Base-by-base conservation (phyloP, 2,113 vertebrate genomes). In the Rhinolophus ferrumequinum region DNA sequence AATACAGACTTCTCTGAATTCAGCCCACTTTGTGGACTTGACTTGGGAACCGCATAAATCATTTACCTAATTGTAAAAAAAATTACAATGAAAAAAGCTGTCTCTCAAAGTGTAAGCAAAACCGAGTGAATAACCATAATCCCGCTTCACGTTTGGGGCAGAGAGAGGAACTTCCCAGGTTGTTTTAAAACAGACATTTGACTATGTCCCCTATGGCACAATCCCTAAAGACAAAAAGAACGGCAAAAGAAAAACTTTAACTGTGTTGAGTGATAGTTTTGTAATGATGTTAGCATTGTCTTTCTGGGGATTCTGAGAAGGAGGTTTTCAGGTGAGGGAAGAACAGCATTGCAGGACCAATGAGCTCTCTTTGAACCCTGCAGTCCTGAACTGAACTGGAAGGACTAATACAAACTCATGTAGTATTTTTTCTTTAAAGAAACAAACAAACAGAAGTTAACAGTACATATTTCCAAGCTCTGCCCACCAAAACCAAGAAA, bases 31-130 rank as follows among this genome's bases (percentile, higher is more conserved):
- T 73, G 33, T 94, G 35, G 58, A 56, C 85, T 69, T 93, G 72
- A 84, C n/a, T 95, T 90, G 66, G 56, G 73, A 88, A 54, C 64
- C 14, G 62, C 11, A 44, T 82, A 85, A 72, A 89, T 5, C 38
- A 35, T 87, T 86, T 38, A 72, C 13, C 16, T 38, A 56, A 79
- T n/a, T 88, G 28, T 35, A 60, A 56, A 64, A 64, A 56, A 73
- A 70, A 72, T 62, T 73, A 50, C 93, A 87, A 69, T 67, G 14
- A n/a, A 85, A 47, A 76, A 76, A 54, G 7, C 44, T 56, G 24
- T 81, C 19, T 80, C 52, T 95, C 44, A 84, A 94, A 47, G 30
- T 70, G 33, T 75, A 72, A 90, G 75, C 50, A 90, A 84, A 52
- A 69, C 77, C 56, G 87, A 85, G 35, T n/a, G 12, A 35, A 33